phyloP scores from a whole-genome alignment of 1,140 invertebrate species.

The Drosophila tropicalis region DNA sequence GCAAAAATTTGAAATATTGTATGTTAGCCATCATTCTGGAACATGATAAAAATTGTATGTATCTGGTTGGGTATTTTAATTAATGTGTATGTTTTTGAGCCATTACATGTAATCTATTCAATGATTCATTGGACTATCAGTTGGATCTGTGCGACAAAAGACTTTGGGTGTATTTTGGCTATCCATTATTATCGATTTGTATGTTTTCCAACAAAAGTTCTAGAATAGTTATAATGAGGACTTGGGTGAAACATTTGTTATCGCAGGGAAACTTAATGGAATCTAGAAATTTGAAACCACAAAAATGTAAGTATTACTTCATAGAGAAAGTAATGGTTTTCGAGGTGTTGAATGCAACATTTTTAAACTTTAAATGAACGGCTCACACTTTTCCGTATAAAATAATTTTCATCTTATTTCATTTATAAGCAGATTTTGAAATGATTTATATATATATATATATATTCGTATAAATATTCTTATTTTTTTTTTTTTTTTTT shows the following conservation, averaged over 20 bases:
- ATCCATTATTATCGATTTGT: too few species aligned
- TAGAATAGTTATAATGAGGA: too few species aligned
- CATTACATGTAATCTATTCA: background rate
- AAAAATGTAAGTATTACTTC: background rate
- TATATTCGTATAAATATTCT: background rate
- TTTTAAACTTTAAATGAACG: background rate
- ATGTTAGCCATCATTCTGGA: slow-evolving; percentile 2
- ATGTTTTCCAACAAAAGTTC: too few species aligned
- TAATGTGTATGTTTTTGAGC: background rate
- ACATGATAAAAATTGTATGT: background rate
- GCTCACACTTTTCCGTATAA: background rate
- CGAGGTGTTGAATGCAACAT: background rate
- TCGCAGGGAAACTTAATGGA: background rate
- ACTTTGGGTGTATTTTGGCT: too few species aligned
- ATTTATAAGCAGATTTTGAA: background rate
- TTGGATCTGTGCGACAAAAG: too few species aligned
- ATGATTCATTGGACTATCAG: background rate
- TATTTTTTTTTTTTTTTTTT: background rate
- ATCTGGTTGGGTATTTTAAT: background rate
- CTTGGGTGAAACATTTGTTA: background rate
- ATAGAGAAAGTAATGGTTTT: background rate
- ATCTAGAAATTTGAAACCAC: background rate
- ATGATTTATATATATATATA: background rate
- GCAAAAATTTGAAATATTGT: background rate
- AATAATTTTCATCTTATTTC: background rate